Evolutionary conservation across 2,888 invertebrate species (phyloP), one percentile per base, ranked within the genome.

Genomic region (Scrobipalpa costella): DNA sequence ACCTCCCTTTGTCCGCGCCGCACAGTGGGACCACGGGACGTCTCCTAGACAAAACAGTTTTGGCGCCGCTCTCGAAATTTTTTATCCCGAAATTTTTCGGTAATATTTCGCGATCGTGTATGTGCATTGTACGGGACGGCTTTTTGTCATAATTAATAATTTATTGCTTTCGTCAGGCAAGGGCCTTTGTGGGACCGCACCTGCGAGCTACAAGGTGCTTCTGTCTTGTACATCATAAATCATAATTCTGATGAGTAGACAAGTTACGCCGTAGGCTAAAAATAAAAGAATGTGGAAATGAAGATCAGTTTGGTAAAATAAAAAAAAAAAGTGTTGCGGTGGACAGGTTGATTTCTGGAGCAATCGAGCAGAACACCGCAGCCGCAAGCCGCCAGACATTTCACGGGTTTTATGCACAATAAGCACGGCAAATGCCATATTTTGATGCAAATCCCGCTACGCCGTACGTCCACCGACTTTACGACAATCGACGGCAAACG

Each of bases 131-230:
- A 81, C 81, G 79, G 79, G 78, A 75, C 65, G 72, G 76, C 79
- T 82, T 83, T 85, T 86, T 89, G 86, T 90, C 87, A 90, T 89
- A 90, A 90, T 91, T 88, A 88, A 88, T 90, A 89, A 90, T 90
- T 88, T 90, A 90, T 90, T 77, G 85, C 80, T 86, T 84, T 89
- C 85, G 81, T 80, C 85, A 27, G 27, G 27, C 27, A 79, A 78
- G 77, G 76, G 67, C 66, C 80, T 85, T 88, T 87, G 85, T 81
- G 64, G 65, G 63, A 69, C 80, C 80, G 85, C 90, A 87, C 86
- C 87, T 88, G 88, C 77, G 66, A 66, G 62, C 63, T 67, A 71
- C 83, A 87, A 88, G 86, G 85, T 88, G 90, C 90, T 87, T 84
- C 88, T 88, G 88, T 86, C 81, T 83, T 77, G 68, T 64, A 69